Conservation (phyloP, 1,140 invertebrate genomes). For the Telenomus remus region DNA sequence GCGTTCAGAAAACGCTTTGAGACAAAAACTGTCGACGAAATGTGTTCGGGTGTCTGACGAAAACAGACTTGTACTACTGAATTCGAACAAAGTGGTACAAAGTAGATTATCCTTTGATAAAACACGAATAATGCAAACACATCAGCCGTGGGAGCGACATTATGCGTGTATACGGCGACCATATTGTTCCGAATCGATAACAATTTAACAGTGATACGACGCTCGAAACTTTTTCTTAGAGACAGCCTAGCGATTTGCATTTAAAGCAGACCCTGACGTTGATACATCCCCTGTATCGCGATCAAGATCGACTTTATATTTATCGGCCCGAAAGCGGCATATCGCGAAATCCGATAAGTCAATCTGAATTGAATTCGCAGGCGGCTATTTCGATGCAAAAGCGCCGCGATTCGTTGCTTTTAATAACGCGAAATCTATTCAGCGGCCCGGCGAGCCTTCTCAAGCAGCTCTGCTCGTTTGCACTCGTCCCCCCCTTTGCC, state of each 20-base stretch:
- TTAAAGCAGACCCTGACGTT: conserved; percentile 68
- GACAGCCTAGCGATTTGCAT: conserved; percentile 66
- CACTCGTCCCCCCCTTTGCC: not conserved
- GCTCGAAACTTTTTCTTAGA: conserved; percentile 54
- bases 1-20: conserved; percentile 48
- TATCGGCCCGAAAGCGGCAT: conserved; percentile 55
- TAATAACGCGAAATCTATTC: conserved; percentile 47
- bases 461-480: not conserved
- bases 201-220: conserved; percentile 58
- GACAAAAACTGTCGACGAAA: conserved; percentile 23
- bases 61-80: conserved; percentile 48
- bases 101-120: conserved; percentile 60
- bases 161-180: conserved; percentile 45
- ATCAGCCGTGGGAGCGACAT: conserved; percentile 22
- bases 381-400: conserved; percentile 62
- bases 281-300: conserved; percentile 67
- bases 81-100: conserved; percentile 52
- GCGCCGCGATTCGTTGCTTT: conserved; percentile 35
- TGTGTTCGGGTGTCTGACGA: conserved; percentile 46
- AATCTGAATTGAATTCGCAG: conserved; percentile 59
- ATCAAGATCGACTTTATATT: conserved; percentile 66
- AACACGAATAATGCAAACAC: conserved; percentile 57
- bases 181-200: conserved; percentile 54
- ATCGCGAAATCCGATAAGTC: conserved; percentile 48
- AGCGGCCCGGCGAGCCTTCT: not conserved